phyloP scores from a whole-genome alignment of 2,797 vertebrate genomes.

The Lagodon rhomboides region DNA sequence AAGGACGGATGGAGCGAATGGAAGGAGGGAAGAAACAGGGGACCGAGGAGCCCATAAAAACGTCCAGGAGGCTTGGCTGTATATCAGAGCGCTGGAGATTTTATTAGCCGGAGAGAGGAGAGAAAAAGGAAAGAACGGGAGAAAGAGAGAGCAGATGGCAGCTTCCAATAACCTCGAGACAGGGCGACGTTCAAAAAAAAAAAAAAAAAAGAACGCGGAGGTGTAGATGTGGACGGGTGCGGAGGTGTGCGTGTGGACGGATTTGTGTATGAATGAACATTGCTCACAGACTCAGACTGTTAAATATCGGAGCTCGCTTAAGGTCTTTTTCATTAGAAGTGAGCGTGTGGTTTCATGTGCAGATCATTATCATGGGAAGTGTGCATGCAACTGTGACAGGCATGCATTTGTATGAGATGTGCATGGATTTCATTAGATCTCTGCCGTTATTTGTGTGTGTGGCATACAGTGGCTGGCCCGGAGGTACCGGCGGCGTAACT shows the following conservation, averaged over 20 bases:
- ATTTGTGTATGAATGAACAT: conserved; percentile 39
- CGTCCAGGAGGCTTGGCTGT: conserved; percentile 79
- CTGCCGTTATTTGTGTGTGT: conserved; percentile 22
- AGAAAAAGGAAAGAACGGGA: conserved; percentile 53
- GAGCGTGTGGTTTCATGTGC: conserved; percentile 59
- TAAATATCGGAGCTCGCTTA: conserved; percentile 35
- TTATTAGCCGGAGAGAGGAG: conserved; percentile 73
- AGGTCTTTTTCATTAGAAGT: conserved; percentile 49
- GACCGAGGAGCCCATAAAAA: conserved; percentile 77
- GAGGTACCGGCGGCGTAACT: conserved; percentile 52
- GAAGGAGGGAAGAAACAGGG: conserved; percentile 60
- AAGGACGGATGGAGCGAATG: conserved; percentile 48
- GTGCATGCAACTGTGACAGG: conserved; percentile 61
- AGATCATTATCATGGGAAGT: conserved; percentile 68
- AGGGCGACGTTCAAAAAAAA: conserved; percentile 16
- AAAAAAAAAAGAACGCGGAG: conserved; percentile 39
- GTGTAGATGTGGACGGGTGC: conserved; percentile 46
- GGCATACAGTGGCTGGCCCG: conserved; percentile 52
- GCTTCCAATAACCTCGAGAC: conserved; percentile 61
- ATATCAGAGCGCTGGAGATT: conserved; percentile 74
- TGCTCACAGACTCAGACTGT: conserved; percentile 2
- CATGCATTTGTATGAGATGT: conserved; percentile 49
- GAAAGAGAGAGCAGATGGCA: conserved; percentile 52
- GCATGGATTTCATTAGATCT: conserved; percentile 63
- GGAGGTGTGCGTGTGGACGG: conserved; percentile 31